phyloP scores from a whole-genome alignment of 2,888 invertebrate species.

The Cantharis lateralis region DNA sequence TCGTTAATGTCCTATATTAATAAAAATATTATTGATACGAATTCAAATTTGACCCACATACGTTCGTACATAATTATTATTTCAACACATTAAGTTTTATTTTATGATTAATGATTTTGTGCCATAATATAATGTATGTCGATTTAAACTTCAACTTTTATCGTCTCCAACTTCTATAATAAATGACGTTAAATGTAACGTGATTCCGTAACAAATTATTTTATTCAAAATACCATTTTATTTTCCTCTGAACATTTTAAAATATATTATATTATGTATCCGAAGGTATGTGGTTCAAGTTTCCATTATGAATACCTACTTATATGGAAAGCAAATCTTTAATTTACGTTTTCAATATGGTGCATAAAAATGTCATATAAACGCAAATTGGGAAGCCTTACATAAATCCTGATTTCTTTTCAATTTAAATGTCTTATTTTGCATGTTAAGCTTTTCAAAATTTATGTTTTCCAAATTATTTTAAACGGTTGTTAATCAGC shows the following conservation, averaged over 20 bases:
- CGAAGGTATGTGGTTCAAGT: not conserved
- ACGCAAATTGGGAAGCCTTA: not conserved
- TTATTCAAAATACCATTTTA: not conserved
- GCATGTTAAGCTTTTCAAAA: not conserved
- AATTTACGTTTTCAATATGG: not conserved
- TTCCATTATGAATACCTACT: not conserved
- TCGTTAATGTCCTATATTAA: not conserved
- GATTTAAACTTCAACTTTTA: slow-evolving; percentile 1
- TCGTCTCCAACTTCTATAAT: not conserved
- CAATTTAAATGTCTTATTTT: not conserved
- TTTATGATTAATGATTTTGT: slow-evolving; percentile 2
- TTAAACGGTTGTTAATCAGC: not conserved
- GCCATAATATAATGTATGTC: not conserved
- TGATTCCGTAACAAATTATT: not conserved
- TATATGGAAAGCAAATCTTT: not conserved
- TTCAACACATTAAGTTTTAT: slow-evolving; percentile 2
- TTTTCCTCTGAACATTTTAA: not conserved
- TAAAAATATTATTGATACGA: not conserved
- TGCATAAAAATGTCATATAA: not conserved
- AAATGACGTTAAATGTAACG: not conserved
- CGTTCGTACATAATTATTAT: not conserved
- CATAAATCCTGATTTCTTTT: not conserved
- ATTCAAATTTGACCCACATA: not conserved
- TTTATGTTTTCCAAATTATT: not conserved
- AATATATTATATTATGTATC: not conserved